Conservation (phyloP, 1,140 invertebrate species). For the Pararge aegeria region DNA sequence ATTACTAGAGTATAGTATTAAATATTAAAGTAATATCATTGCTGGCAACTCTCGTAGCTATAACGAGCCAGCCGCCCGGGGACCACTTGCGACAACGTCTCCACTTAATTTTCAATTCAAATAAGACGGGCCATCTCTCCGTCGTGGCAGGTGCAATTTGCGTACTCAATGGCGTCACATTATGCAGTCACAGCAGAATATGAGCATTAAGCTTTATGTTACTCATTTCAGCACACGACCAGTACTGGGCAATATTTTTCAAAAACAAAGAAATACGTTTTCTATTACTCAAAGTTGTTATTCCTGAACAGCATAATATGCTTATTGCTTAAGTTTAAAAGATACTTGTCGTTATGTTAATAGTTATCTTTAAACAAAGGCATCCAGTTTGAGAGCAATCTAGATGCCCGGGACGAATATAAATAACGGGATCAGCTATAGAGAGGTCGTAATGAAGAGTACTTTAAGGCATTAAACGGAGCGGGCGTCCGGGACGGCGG, state of each 20-base stretch:
- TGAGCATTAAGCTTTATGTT: background rate
- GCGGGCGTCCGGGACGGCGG: slow-evolving; percentile 32
- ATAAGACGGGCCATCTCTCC: slow-evolving; percentile 35
- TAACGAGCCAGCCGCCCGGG: slow-evolving; percentile 24
- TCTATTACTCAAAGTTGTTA: too few species aligned
- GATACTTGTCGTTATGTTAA: background rate
- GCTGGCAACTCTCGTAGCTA: slow-evolving; percentile 29
- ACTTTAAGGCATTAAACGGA: slow-evolving; percentile 46
- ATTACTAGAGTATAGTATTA: slow-evolving; percentile 26
- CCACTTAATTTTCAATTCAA: slow-evolving; percentile 54
- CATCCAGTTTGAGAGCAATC: slow-evolving; percentile 14
- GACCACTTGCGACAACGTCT: slow-evolving; percentile 33
- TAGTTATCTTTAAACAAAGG: background rate
- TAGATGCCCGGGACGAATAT: slow-evolving; percentile 41
- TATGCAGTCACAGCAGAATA: slow-evolving; percentile 13
- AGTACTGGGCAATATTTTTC: too few species aligned
- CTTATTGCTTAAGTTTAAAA: background rate
- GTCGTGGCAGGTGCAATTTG: slow-evolving; percentile 24
- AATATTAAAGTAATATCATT: slow-evolving; percentile 26
- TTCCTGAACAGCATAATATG: too few species aligned
- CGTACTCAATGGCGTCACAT: slow-evolving; percentile 14
- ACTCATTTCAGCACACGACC: too few species aligned
- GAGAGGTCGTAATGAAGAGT: slow-evolving; percentile 63
- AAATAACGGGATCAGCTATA: slow-evolving; percentile 56
- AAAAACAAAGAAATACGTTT: too few species aligned